phyloP scores from a whole-genome alignment of 2,113 vertebrate species.

The Poecilia latipinna region DNA sequence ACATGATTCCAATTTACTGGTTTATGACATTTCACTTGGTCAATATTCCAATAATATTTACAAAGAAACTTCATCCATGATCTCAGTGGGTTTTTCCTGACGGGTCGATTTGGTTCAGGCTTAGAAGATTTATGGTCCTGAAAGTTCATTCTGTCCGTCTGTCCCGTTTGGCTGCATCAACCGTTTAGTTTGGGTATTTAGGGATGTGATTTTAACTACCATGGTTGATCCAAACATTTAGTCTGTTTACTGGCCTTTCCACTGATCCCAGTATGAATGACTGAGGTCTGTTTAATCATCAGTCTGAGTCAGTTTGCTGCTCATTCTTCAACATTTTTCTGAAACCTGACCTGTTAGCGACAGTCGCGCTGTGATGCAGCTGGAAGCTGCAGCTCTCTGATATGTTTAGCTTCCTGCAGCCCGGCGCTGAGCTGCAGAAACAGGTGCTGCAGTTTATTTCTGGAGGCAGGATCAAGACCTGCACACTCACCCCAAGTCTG shows the following conservation, averaged over 20 bases:
- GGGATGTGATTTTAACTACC: not conserved
- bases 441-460: slow-evolving; percentile 73
- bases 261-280: slow-evolving; percentile 6
- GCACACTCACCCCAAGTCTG: slow-evolving; percentile 15
- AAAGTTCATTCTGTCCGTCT: not conserved
- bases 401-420: slow-evolving; percentile 58
- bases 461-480: slow-evolving; percentile 48
- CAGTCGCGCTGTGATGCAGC: slow-evolving; percentile 21
- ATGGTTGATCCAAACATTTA: not conserved
- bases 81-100: not conserved
- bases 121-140: not conserved
- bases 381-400: slow-evolving; percentile 26
- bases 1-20: not conserved
- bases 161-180: too few species aligned
- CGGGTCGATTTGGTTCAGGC: not conserved
- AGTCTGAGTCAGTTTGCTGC: slow-evolving; percentile 14
- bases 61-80: not conserved
- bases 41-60: not conserved
- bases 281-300: not conserved
- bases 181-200: too few species aligned
- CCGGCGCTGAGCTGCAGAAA: slow-evolving; percentile 51
- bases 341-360: slow-evolving; percentile 27
- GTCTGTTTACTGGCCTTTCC: not conserved
- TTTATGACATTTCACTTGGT: not conserved
- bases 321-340: slow-evolving; percentile 1